Base-by-base conservation (phyloP, 2,797 vertebrate species). In the Schizopygopsis pylzovi region DNA sequence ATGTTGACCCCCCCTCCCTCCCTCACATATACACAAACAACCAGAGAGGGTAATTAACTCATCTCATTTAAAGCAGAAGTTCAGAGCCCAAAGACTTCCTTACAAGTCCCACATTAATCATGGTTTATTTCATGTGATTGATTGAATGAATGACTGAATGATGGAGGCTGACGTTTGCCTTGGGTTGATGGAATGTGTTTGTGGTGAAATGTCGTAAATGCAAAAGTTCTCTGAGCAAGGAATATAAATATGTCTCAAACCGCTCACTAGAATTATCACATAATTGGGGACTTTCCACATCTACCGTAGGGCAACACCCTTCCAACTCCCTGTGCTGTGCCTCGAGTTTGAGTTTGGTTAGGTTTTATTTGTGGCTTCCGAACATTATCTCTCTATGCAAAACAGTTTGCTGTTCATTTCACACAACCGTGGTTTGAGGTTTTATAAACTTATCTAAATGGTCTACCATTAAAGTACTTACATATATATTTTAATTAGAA, bases 221-320 rank as follows among this genome's bases (percentile, higher is more conserved):
- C 93, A 92, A 94, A 73, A 94, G 93, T 93, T 94, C 95, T 95
- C 93, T 93, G 93, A 93, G 94, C 92, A 95, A 94, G 92, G 93
- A 93, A 93, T 94, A 93, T 93, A 95, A 95, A 95, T 94, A 95
- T 49, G 83, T 95, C 90, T 93, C 91, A 95, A 87, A 94, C 92
- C 93, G 91, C 94, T 95, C 93, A 93, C 93, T 93, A 93, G 93
- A 96, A 94, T 93, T 93, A 93, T 92, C 93, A 93, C 92, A 93
- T 96, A 95, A 96, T 92, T 94, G 96, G 96, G 96, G 97, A 96
- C 96, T 96, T 97, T 97, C 96, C 96, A 91, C 83, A 63, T 85
- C 82, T 93, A 93, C 92, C 92, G 84, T 93, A 94, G 94, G 94
- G 95, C 95, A 93, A 79, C 88, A 83, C 88, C 85, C 87, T 92